Conservation (phyloP, 2,113 vertebrate species). For the Pampusana beccarii region DNA sequence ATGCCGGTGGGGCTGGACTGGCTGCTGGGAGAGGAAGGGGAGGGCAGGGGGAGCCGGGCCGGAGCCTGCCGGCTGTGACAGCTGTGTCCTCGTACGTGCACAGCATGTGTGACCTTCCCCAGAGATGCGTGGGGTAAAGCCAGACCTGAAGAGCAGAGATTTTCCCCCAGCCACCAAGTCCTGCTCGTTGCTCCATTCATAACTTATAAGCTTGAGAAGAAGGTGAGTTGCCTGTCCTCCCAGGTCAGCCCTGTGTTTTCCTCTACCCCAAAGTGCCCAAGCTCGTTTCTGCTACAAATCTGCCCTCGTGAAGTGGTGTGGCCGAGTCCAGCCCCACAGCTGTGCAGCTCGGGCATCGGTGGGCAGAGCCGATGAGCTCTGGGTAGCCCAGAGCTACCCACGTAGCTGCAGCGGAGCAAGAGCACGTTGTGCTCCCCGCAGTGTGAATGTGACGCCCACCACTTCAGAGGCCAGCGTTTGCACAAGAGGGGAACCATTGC, state of each 20-base stretch:
- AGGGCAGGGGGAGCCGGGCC: neutral
- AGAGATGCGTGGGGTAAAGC: neutral
- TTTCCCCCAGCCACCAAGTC: neutral
- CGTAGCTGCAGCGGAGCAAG: fast-evolving
- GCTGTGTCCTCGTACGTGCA: neutral
- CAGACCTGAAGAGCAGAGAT: neutral
- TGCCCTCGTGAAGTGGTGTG: neutral
- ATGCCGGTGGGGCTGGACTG: neutral
- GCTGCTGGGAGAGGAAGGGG: neutral
- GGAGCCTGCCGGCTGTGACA: neutral
- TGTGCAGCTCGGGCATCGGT: neutral
- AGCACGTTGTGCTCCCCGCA: neutral
- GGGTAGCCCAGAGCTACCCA: neutral
- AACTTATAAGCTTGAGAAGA: neutral
- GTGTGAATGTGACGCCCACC: fast-evolving
- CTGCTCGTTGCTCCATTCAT: neutral
- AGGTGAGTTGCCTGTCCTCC: neutral
- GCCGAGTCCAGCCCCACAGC: neutral
- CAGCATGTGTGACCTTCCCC: neutral
- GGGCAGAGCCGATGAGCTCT: neutral
- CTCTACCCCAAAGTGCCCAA: neutral
- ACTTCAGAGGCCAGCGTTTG: neutral
- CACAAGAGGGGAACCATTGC: neutral
- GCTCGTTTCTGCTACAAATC: neutral
- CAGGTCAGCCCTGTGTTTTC: neutral